Conservation (phyloP, 2,113 vertebrate genomes). For the Oreochromis aureus region DNA sequence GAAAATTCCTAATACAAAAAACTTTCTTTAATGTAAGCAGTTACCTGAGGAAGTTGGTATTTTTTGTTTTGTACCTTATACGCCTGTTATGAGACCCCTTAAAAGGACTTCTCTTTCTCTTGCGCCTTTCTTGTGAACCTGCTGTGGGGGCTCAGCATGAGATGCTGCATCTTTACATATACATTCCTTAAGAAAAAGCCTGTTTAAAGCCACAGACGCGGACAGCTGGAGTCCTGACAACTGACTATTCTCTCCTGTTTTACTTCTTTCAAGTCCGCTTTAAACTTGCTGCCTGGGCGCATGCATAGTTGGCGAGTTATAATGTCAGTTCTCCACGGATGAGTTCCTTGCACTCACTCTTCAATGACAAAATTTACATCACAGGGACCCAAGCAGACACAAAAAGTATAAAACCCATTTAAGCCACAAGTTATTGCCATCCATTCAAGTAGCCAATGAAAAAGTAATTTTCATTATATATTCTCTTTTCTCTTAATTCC, state of each 20-base stretch:
- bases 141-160: background rate
- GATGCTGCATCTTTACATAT: background rate
- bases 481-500: background rate
- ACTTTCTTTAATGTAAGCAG: fast-evolving
- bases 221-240: background rate
- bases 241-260: background rate
- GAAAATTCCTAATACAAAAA: background rate
- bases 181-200: background rate
- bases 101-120: background rate
- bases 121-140: background rate
- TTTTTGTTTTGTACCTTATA: background rate
- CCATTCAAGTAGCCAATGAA: background rate
- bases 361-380: fast-evolving
- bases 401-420: fast-evolving
- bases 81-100: background rate
- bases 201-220: background rate
- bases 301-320: fast-evolving
- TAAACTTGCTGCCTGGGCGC: background rate
- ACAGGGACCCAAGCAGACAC: background rate
- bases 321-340: fast-evolving
- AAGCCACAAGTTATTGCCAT: background rate
- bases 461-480: background rate
- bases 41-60: background rate
- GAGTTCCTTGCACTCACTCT: background rate
- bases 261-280: background rate